A percentile compares a stretch with the other conserved stretches of the same genome.
These are phyloP conservation scores for Diaphora mendica DNA, from an alignment of 2,888 invertebrate species.

Conservation along the genomic window DNA sequence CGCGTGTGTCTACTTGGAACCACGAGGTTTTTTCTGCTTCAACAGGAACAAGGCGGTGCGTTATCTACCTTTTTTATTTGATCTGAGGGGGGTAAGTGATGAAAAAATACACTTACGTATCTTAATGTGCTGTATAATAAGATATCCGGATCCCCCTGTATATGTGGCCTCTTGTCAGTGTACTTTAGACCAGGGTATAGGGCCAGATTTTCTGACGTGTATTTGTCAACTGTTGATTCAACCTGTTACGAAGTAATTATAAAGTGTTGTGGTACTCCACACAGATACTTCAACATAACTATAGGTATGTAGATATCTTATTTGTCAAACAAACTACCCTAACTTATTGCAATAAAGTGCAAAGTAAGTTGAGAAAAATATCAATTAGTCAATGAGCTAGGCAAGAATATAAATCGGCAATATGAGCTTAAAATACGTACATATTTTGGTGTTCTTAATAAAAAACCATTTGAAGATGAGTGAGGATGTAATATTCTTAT, in stretches of 20 bases:
- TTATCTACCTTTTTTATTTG: no score
- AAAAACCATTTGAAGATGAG: no score
- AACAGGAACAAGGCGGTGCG: no score
- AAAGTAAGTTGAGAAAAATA: background rate
- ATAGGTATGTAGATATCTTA: background rate
- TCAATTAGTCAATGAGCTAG: no score
- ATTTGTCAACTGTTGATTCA: slow-evolving; percentile 58
- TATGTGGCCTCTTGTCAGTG: slow-evolving; percentile 43
- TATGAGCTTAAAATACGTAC: no score
- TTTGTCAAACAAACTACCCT: background rate
- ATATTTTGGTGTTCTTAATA: no score
- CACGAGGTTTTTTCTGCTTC: no score
- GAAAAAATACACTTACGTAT: slow-evolving; percentile 63
- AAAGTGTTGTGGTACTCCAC: background rate
- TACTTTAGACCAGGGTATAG: slow-evolving; percentile 64
- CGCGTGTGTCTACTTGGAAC: no score
- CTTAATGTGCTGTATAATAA: slow-evolving; percentile 62
- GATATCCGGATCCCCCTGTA: slow-evolving; percentile 63
- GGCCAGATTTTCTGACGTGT: slow-evolving; percentile 56
- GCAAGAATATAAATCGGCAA: no score
- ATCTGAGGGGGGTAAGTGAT: background rate
- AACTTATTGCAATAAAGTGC: background rate
- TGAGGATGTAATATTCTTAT: no score
- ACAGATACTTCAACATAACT: background rate
- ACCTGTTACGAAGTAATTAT: slow-evolving; percentile 57